Percentiles rank a stretch among this genome's conserved stretches.
Conservation (phyloP, 2,888 invertebrate species). For the Tortrix viridana region DNA sequence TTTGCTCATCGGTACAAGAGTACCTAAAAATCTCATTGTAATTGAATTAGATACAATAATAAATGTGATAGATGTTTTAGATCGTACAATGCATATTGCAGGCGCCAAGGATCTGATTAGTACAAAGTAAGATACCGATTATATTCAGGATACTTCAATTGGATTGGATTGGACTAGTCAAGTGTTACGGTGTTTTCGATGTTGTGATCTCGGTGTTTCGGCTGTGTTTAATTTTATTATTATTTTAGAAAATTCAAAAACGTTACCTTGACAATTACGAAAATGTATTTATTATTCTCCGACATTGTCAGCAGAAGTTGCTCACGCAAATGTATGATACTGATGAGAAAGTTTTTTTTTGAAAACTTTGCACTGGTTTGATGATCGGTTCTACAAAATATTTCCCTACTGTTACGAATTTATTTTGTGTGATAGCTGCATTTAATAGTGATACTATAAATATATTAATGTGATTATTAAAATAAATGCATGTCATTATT, state of each 20-base stretch:
- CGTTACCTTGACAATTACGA: conserved; percentile 24
- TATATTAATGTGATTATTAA: conserved; percentile 38
- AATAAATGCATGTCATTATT: conserved; percentile 46
- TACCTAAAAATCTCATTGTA: conserved; percentile 44
- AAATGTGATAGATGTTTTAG: conserved; percentile 52
- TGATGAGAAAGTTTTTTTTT: conserved; percentile 16
- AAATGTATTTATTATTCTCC: no score
- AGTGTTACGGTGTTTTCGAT: conserved; percentile 47
- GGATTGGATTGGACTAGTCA: conserved; percentile 62
- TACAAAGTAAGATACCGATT: conserved; percentile 28
- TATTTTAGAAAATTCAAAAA: conserved; percentile 43
- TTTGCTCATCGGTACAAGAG: conserved; percentile 50
- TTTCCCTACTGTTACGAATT: conserved; percentile 43
- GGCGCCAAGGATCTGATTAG: conserved; percentile 26
- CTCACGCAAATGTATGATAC: conserved; percentile 7
- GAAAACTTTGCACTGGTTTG: conserved; percentile 20
- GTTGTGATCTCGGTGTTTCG: conserved; percentile 71
- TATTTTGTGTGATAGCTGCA: conserved; percentile 46
- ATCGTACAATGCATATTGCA: conserved; percentile 28
- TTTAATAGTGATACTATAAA: conserved; percentile 40
- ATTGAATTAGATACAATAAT: conserved; percentile 47
- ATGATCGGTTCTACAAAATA: conserved; percentile 19
- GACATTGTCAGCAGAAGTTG: conserved; percentile 3
- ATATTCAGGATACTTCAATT: conserved; percentile 40
- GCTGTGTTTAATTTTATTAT: conserved; percentile 67